Evolutionary conservation across 1,140 invertebrate genomes (phyloP), one percentile per base, ranked within the genome.

Genomic region (Apocrypta bakeri): DNA sequence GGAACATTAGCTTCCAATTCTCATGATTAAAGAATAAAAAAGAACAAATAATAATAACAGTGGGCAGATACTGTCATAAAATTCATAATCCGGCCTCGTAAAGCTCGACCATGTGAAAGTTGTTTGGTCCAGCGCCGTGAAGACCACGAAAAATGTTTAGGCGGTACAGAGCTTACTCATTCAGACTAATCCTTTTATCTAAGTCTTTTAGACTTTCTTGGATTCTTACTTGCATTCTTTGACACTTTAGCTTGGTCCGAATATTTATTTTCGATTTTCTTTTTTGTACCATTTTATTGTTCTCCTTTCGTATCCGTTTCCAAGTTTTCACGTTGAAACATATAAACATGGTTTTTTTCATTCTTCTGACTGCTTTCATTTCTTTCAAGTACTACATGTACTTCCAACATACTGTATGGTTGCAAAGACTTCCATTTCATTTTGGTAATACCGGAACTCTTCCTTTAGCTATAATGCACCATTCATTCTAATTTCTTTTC

Each of bases 31-130:
- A 78, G 8, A 68, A 42, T 21, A 42, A n/a, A 14, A 2, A 21
- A 69, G 48, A 78, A n/a, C n/a, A 78, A 37, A 4, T 68, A 79
- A 79, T 79, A 69, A 69, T 71, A 25, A 2, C 29, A 21, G 24
- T 6, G 24, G 4, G 0, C 9, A 14, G 27, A 72, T 40, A 72
- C 31, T 71, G 66, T 79, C 42, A 61, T 79, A 79, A 79, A 79
- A 79, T 71, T 71, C 42, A 72, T 79, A 79, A 79, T 56, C 68
- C 29, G 7, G 21, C 12, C 33, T 72, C 27, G 6, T 56, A 79
- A 78, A 79, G 27, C 77, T 9, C 48, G 17, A 6, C 48, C 48
- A 9, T 11, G 25, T 2, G 21, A 29, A 9, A 0, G 25, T 25
- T 37, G 21, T n/a, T 8, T 63, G 21, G 2, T 24, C 25, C 29